Percentiles rank a stretch among this genome's conserved stretches.
These are phyloP conservation scores for Matsumyia berberina DNA, from an alignment of 2,888 invertebrate genomes.

Conservation along the genomic window DNA sequence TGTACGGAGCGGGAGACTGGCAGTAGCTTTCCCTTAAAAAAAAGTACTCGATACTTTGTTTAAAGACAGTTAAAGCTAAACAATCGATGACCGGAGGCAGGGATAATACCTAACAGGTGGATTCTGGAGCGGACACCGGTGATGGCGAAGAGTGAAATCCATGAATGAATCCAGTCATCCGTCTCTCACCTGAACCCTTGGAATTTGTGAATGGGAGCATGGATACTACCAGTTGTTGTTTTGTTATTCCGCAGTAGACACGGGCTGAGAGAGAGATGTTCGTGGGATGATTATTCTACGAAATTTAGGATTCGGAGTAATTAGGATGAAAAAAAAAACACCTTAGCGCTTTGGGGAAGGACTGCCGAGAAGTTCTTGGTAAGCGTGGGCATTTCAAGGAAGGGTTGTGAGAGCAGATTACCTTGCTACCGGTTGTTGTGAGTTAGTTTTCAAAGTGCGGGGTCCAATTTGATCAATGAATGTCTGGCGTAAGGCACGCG, in stretches of 20 bases:
- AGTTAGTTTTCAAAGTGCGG: not conserved
- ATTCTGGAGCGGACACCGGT: not conserved
- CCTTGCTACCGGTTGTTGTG: not conserved
- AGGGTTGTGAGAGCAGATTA: not conserved
- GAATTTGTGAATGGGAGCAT: conserved; percentile 29
- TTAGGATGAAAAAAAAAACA: conserved; percentile 23
- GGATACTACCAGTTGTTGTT: not conserved
- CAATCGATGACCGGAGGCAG: not conserved
- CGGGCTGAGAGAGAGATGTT: not conserved
- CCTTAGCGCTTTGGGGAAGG: not conserved
- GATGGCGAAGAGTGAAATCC: not conserved
- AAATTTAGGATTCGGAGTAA: conserved; percentile 1
- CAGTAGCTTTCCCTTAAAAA: not conserved
- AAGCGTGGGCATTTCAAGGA: conserved; percentile 21
- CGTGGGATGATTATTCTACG: conserved; percentile 10
- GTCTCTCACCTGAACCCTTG: not conserved
- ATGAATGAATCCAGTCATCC: conserved; percentile 31
- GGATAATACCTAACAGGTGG: not conserved
- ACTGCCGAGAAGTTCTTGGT: not conserved
- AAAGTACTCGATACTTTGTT: not conserved
- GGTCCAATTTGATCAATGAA: conserved; percentile 12
- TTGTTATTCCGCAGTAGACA: not conserved
- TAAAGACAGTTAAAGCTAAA: not conserved
- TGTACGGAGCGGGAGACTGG: not conserved
- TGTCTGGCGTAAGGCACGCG: conserved; percentile 10